These are phyloP conservation scores for Malthinus flaveolus DNA, from an alignment of 2,888 invertebrate genomes.

Conservation along the genomic window DNA sequence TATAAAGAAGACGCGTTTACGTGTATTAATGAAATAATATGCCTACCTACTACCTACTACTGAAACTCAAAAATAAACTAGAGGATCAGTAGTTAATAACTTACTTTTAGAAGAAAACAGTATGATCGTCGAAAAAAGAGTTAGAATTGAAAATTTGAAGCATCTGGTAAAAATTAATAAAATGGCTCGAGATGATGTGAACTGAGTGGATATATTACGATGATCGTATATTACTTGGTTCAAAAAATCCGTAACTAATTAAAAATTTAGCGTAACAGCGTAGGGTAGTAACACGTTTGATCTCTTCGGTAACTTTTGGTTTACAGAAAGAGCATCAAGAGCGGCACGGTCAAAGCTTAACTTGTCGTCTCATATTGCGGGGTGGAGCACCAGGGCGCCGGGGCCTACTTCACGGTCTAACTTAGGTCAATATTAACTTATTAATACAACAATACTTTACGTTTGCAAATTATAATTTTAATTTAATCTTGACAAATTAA, in stretches of 20 bases:
- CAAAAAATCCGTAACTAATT: slow-evolving; percentile 11
- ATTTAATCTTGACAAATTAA: not conserved
- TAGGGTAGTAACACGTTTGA: slow-evolving; percentile 20
- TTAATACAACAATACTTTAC: slow-evolving; percentile 4
- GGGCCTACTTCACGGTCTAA: slow-evolving; percentile 45
- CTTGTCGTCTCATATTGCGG: slow-evolving; percentile 45
- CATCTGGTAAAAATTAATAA: not conserved
- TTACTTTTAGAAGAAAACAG: too few relatives aligned
- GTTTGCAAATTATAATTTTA: not conserved
- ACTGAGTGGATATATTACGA: too few relatives aligned
- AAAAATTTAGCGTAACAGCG: slow-evolving; percentile 24
- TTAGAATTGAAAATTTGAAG: not conserved
- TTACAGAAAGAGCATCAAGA: slow-evolving; percentile 12
- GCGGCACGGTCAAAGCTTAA: slow-evolving; percentile 33
- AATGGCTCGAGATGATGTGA: not conserved
- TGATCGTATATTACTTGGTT: too few relatives aligned
- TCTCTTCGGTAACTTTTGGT: slow-evolving; percentile 14
- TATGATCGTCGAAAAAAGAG: too few relatives aligned
- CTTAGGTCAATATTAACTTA: slow-evolving; percentile 26
- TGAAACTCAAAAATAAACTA: too few relatives aligned
- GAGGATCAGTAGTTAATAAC: too few relatives aligned
- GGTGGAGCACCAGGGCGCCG: slow-evolving; percentile 53
- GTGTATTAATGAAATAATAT: too few relatives aligned
- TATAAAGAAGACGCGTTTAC: too few relatives aligned
- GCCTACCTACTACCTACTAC: too few relatives aligned